Conservation (phyloP, 2,113 vertebrate species). For the Tragulus kanchil region DNA sequence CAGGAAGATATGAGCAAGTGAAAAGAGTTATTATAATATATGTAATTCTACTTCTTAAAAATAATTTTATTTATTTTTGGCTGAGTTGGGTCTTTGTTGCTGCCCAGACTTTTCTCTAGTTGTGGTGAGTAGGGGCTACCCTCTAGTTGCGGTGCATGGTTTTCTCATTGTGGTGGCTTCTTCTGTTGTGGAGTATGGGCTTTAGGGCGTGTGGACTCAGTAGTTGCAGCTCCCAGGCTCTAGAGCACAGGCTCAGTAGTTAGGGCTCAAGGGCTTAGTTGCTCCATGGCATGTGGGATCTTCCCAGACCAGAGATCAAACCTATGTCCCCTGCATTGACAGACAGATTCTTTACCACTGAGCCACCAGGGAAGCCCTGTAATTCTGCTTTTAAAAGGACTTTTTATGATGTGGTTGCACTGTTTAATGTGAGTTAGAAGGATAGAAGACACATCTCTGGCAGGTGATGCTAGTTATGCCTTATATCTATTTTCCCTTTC, state of each 20-base stretch:
- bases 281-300: background rate
- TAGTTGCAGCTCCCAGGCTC: background rate
- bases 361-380: background rate
- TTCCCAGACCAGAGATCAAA: background rate
- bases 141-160: background rate
- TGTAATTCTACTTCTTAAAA: conserved; percentile 47
- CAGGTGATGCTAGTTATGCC: conserved; percentile 31
- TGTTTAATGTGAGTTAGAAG: conserved; percentile 12
- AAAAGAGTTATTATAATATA: conserved; percentile 30
- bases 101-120: background rate
- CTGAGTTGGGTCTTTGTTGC: background rate
- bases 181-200: background rate
- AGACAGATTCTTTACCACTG: background rate
- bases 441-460: conserved; percentile 30
- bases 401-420: conserved; percentile 46
- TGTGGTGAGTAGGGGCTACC: background rate
- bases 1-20: conserved; percentile 49
- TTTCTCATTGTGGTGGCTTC: background rate
- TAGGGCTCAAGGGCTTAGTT: background rate
- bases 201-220: background rate
- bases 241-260: background rate
- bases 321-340: background rate
- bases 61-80: background rate
- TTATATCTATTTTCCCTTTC: conserved; percentile 20
- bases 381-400: conserved; percentile 49